phyloP scores from a whole-genome alignment of 1,140 invertebrate genomes.

The Reticulitermes speratus region DNA sequence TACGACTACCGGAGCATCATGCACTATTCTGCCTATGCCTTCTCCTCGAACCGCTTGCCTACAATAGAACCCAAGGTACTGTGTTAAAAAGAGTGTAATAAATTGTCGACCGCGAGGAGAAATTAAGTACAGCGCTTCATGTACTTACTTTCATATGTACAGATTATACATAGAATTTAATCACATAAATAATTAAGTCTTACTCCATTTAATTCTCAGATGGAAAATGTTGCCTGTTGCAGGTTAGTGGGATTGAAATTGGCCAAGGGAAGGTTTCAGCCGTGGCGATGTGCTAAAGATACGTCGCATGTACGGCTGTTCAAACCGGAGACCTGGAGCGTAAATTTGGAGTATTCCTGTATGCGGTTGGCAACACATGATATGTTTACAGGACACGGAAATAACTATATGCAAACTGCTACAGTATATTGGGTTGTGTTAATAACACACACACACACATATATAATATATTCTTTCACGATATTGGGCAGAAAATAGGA shows the following conservation, averaged over 20 bases:
- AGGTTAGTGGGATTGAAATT: not conserved
- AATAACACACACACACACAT: no score
- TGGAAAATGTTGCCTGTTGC: not conserved
- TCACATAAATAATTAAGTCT: not conserved
- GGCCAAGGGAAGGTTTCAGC: slow-evolving; percentile 28
- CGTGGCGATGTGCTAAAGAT: slow-evolving; percentile 28
- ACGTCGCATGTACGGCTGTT: slow-evolving; percentile 20
- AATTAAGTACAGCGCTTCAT: no score
- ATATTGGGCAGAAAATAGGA: no score
- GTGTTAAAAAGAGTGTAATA: not conserved
- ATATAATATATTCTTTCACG: no score
- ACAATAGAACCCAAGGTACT: slow-evolving; percentile 33
- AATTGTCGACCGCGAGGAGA: no score
- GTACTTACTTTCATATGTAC: not conserved
- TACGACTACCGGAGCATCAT: slow-evolving; percentile 55
- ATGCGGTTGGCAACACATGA: no score
- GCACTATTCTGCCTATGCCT: slow-evolving; percentile 45
- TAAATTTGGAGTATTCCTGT: not conserved
- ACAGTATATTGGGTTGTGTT: no score
- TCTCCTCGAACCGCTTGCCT: slow-evolving; percentile 43
- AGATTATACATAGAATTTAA: not conserved
- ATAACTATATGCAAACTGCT: no score
- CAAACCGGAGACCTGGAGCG: not conserved
- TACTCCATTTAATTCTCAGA: not conserved
- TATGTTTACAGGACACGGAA: no score